Evolutionary conservation across 1,140 invertebrate genomes (phyloP), one percentile per base, ranked within the genome.

Genomic region (Heliothis subflexa): DNA sequence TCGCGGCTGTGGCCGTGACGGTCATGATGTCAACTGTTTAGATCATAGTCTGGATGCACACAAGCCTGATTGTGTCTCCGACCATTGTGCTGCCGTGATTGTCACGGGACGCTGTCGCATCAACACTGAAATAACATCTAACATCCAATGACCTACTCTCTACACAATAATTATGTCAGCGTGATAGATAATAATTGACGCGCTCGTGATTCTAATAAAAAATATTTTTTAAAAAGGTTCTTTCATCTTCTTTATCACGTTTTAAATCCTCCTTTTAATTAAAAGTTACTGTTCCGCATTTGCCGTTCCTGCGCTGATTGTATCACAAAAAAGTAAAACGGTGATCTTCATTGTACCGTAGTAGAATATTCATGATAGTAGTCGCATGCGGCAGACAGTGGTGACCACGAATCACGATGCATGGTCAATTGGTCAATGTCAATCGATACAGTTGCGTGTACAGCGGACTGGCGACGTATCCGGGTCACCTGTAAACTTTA

Each of bases 401-500:
- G 77, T 78, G 78, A 77, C 57, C 57, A 64, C 73, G 73, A 75
- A 74, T 83, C 70, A 79, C 70, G 79, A 75, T 57, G 73, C 79
- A 82, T 66, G 81, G 81, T 83, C 83, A 85, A 85, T 83, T 66
- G 81, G 81, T 83, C 83, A 85, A 85, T 83, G 79, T 78, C 83
- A 78, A 79, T 77, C 71, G 78, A 64, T 62, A 64, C 78, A 78
- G 80, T 80, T 73, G 75, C 71, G 78, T 80, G 82, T 57, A 45
- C 33, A 18, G 18, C 61, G 28, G 33, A 40, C 59, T 21, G n/a
- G 16, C 68, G 45, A 40, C 50, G 68, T 47, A 66, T 71, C 73
- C 73, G 59, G 59, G 73, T 75, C 73, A 75, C 57, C 59, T 75
- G 52, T 28, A 59, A 74, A 25, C 49, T 64, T 61, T 74, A 45